Conservation (phyloP, 2,113 vertebrate genomes). For the Percina caprodes region DNA sequence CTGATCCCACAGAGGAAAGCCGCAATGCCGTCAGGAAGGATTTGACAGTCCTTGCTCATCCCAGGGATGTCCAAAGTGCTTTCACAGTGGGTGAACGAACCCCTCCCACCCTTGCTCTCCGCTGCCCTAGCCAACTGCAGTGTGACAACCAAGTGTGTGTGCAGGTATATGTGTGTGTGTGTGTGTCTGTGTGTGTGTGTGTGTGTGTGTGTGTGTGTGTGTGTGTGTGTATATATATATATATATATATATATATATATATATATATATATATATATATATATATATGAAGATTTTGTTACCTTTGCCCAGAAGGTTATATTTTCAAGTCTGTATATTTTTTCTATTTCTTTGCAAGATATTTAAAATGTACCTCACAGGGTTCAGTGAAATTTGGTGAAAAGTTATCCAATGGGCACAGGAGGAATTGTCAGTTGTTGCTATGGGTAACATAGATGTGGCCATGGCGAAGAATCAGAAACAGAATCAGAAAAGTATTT, state of each 20-base stretch:
- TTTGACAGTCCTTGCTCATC: conserved; percentile 70
- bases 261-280: no score
- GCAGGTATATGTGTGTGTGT: no score
- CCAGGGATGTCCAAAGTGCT: conserved; percentile 69
- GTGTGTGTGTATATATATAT: no score
- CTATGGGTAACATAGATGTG: background rate
- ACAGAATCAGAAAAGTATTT: no score
- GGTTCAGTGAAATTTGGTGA: background rate
- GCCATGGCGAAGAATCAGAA: background rate
- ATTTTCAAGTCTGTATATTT: background rate
- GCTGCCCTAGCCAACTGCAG: conserved; percentile 1
- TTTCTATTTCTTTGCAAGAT: background rate
- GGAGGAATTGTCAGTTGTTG: background rate
- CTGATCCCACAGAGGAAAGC: conserved; percentile 73
- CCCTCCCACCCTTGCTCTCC: background rate
- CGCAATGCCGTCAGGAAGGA: conserved; percentile 56
- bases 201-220: no score
- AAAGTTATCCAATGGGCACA: background rate
- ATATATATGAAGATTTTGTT: no score
- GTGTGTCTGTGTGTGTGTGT: no score
- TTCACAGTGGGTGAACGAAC: conserved; percentile 59
- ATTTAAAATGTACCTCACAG: background rate
- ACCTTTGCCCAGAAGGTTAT: background rate
- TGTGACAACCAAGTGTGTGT: conserved; percentile 21
- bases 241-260: no score